Percentiles rank a stretch among this genome's conserved stretches.
Evolutionary conservation across 1,140 invertebrate species (phyloP).

Genomic region (Pararge aegeria): DNA sequence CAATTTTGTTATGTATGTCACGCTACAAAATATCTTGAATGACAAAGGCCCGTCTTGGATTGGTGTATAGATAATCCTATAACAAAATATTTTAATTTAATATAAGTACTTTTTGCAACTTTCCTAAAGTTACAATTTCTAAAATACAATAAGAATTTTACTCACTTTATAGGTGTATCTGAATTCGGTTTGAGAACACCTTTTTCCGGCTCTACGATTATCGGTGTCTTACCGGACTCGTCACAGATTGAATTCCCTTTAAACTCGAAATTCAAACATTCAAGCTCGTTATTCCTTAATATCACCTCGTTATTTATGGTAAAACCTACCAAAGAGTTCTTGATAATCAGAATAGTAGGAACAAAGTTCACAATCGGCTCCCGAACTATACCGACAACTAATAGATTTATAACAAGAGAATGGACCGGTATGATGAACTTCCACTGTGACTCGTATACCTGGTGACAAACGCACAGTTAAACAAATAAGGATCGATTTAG

Average conservation of each 20-base stretch:
- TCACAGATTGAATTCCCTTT: conserved; percentile 69
- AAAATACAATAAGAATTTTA: conserved; percentile 1
- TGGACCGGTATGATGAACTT: conserved; percentile 55
- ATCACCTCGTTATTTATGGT: conserved; percentile 47
- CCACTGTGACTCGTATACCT: conserved; percentile 70
- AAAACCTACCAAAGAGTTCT: conserved; percentile 65
- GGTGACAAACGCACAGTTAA: conserved; percentile 17
- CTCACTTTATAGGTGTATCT: conserved; percentile 64
- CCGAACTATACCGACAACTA: conserved; percentile 62
- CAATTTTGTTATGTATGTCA: conserved; percentile 54
- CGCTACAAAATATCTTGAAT: conserved; percentile 65
- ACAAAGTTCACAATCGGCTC: conserved; percentile 64
- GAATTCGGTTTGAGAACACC: conserved; percentile 57
- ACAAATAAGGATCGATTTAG: neutral
- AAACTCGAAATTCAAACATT: conserved; percentile 61
- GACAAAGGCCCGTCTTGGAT: conserved; percentile 64
- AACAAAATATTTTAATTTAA: conserved; percentile 30
- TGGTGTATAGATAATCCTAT: conserved; percentile 63
- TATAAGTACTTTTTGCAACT: neutral
- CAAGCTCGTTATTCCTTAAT: conserved; percentile 60
- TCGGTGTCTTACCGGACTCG: conserved; percentile 62
- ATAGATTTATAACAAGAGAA: conserved; percentile 48
- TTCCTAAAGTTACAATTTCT: conserved; percentile 2
- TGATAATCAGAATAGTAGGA: conserved; percentile 61
- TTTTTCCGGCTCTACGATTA: conserved; percentile 53